Conservation (phyloP, 2,113 vertebrate species). For the Phalacrocorax brasilianus region DNA sequence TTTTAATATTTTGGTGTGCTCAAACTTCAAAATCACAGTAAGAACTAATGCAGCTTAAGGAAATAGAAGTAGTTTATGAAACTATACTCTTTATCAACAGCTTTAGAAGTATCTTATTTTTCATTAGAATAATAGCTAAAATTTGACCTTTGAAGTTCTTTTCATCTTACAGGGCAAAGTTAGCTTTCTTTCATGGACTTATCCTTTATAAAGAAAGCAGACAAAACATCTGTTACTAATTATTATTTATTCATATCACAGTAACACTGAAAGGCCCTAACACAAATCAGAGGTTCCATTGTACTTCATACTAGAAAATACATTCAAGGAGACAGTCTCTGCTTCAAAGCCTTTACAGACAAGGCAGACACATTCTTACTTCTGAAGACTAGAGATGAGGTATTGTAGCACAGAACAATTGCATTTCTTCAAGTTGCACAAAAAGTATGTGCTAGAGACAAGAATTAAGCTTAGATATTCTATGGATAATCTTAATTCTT, state of each 20-base stretch:
- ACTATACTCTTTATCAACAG: background rate
- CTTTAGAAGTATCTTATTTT: background rate
- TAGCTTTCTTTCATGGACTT: conserved; percentile 1
- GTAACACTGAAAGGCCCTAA: conserved; percentile 4
- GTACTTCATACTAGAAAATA: conserved; percentile 4
- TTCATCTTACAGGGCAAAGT: background rate
- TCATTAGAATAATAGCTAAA: conserved; percentile 14
- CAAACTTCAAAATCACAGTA: conserved; percentile 27
- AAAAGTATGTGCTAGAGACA: background rate
- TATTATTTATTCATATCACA: conserved; percentile 36
- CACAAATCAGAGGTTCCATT: conserved; percentile 30
- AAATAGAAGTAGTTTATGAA: conserved; percentile 3
- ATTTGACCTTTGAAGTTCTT: conserved; percentile 31
- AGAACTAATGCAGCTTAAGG: conserved; percentile 16
- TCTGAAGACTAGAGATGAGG: conserved; percentile 41
- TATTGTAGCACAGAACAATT: conserved; percentile 39
- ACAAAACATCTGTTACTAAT: conserved; percentile 24
- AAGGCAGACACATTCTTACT: background rate
- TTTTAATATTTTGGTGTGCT: background rate
- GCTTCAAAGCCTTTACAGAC: conserved; percentile 30
- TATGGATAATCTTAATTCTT: conserved; percentile 26
- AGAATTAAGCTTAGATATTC: conserved; percentile 28
- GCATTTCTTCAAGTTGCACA: background rate
- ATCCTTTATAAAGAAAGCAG: background rate
- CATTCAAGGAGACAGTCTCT: background rate